Conservation (phyloP, 1,140 invertebrate genomes). For the Drosophila guanche region DNA sequence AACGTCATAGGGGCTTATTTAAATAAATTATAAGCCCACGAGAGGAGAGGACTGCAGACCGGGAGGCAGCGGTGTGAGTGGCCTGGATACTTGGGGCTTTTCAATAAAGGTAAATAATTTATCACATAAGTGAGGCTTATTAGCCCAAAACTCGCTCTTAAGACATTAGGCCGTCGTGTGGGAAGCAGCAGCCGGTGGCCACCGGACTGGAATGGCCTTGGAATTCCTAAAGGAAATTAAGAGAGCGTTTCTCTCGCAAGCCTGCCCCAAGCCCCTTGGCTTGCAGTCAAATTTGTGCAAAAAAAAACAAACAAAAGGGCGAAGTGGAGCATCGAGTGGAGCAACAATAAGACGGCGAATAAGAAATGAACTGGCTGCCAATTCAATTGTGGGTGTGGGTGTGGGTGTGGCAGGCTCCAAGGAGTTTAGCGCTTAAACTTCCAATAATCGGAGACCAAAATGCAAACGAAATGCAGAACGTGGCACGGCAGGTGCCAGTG, state of each 20-base stretch:
- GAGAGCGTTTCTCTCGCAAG: constrained; percentile 28
- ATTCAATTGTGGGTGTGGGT: constrained; percentile 44
- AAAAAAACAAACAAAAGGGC: constrained; percentile 17
- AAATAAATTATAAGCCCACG: constrained; percentile 74
- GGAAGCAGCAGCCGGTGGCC: constrained; percentile 53
- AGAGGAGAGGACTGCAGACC: background rate
- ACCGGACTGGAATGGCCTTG: constrained; percentile 25
- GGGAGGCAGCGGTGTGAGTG: background rate
- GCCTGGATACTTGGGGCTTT: constrained; percentile 45
- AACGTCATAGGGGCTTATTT: constrained; percentile 82
- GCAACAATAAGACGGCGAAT: constrained; percentile 2
- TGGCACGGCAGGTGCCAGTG: constrained; percentile 63
- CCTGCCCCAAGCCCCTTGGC: constrained; percentile 17
- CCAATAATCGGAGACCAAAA: constrained; percentile 71
- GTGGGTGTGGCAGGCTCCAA: constrained; percentile 11
- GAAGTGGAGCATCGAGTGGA: constrained; percentile 6
- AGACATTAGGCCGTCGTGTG: constrained; percentile 74
- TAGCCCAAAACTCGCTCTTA: constrained; percentile 57
- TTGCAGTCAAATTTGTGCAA: constrained; percentile 28
- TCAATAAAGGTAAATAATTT: constrained; percentile 78
- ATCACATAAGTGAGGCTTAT: constrained; percentile 73
- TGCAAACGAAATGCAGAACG: constrained; percentile 77
- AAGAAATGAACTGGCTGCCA: constrained; percentile 45
- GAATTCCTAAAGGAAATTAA: constrained; percentile 77
- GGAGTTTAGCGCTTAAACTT: constrained; percentile 64